Percentiles rank a stretch among this genome's conserved stretches.
phyloP scores from a whole-genome alignment of 2,113 vertebrate species.

The Eretmochelys imbricata region DNA sequence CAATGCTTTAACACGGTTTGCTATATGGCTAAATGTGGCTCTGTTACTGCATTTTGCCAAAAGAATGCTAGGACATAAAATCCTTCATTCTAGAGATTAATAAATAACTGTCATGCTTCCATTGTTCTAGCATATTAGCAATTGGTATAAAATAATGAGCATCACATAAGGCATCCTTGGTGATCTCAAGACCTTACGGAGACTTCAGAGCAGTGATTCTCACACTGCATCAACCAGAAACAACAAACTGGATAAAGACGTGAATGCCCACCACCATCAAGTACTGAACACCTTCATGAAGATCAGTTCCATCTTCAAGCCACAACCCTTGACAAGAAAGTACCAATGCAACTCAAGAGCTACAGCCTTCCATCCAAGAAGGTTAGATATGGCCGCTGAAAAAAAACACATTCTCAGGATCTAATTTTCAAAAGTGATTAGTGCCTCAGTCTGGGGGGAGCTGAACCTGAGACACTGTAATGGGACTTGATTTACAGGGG shows the following conservation, averaged over 20 bases:
- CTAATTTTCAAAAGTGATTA: not conserved
- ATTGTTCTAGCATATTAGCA: slow-evolving; percentile 50
- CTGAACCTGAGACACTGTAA: not conserved
- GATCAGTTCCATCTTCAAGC: not conserved
- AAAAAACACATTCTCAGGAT: not conserved
- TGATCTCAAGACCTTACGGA: slow-evolving; percentile 32
- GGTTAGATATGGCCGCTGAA: not conserved
- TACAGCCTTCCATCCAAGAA: rapidly evolving
- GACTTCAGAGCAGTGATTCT: slow-evolving; percentile 9
- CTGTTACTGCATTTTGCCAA: slow-evolving; percentile 56
- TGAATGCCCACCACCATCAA: not conserved
- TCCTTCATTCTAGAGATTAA: slow-evolving; percentile 53
- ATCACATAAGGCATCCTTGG: slow-evolving; percentile 46
- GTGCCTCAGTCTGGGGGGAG: not conserved
- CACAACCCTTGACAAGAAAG: slow-evolving; percentile 11
- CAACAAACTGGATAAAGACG: slow-evolving; percentile 22
- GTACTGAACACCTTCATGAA: not conserved
- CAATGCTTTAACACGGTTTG: slow-evolving; percentile 71
- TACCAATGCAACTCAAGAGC: not conserved
- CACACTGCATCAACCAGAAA: slow-evolving; percentile 3
- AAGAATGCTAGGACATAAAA: slow-evolving; percentile 67
- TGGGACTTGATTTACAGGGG: not conserved
- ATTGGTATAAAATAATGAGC: slow-evolving; percentile 59
- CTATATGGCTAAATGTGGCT: slow-evolving; percentile 57
- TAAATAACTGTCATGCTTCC: slow-evolving; percentile 68